Base-by-base conservation (phyloP, 2,113 vertebrate species). In the Gobius niger region DNA sequence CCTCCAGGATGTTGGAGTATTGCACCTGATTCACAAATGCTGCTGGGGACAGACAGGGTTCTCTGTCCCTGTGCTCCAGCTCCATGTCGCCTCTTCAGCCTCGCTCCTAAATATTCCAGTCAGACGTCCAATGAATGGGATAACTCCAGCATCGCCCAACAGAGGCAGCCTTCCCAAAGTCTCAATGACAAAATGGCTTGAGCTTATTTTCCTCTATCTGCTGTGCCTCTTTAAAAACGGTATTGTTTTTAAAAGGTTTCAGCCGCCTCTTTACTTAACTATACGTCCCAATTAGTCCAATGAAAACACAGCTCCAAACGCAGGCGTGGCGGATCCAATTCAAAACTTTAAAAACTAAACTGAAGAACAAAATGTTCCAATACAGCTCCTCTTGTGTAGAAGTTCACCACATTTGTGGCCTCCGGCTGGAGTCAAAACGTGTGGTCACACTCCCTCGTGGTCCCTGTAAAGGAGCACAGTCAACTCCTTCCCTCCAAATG, bases 21-120 rank as follows among this genome's bases (percentile, higher is more conserved):
- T 95, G 96, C 72, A 94, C 92, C 11, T 95, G 91, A 89, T 96
- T 95, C 65, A 96, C 90, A 85, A 95, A 97, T 51, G 96, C 96
- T 10, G 96, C 95, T 0, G 96, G 93, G 5, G 96, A 96, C 67
- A 95, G 91, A 63, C 89, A 90, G 77, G 91, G 65, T 78, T 93
- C 83, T 80, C 86, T 77, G 18, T 89, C 78, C 67, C 87, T 84
- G 61, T 85, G 86, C 9, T 92, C 91, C 70, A 77, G 84, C 73
- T 93, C 91, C 93, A 92, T 92, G 51, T 74, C 65, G 51, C 47
- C 60, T 52, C 44, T 44, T 56, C 34, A 54, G 18, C 44, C 64
- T 61, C 44, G 61, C 60, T 72, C 46, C 54, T 66, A 53, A 77
- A 76, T 75, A 84, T 73, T 85, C 80, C 84, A 71, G 46, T 88